Evolutionary conservation across 2,113 vertebrate species (phyloP).

Genomic region (Trachemys scripta): DNA sequence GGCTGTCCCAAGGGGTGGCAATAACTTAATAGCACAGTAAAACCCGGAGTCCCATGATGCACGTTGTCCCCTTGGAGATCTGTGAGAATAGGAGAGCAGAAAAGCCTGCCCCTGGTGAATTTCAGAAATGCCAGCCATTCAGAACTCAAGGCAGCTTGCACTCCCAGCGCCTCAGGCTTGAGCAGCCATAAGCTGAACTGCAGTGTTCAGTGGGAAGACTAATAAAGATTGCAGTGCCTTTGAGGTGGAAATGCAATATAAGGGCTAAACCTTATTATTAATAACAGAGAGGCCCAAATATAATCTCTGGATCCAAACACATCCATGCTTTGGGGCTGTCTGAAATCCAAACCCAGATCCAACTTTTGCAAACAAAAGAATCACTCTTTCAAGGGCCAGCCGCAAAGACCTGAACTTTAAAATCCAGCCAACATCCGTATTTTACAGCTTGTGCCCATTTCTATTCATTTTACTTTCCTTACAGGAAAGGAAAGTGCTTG

Average conservation of each 20-base stretch:
- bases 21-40: conserved; percentile 72
- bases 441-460: background rate
- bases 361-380: conserved; percentile 13
- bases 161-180: background rate
- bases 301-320: background rate
- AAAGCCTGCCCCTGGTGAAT: background rate
- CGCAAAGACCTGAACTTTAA: background rate
- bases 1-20: conserved; percentile 71
- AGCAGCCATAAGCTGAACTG: background rate
- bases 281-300: background rate
- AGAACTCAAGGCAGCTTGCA: background rate
- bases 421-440: background rate
- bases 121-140: background rate
- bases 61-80: conserved; percentile 9
- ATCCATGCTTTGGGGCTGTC: background rate
- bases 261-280: background rate
- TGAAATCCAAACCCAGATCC: background rate
- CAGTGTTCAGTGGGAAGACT: background rate
- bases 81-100: conserved; percentile 36
- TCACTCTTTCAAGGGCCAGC: background rate
- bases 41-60: conserved; percentile 15
- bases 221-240: background rate
- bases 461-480: background rate
- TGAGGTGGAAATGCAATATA: background rate
- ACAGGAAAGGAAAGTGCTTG: background rate